These are phyloP conservation scores for Megaceryle maxima DNA, from an alignment of 2,113 vertebrate species.

Conservation along the genomic window DNA sequence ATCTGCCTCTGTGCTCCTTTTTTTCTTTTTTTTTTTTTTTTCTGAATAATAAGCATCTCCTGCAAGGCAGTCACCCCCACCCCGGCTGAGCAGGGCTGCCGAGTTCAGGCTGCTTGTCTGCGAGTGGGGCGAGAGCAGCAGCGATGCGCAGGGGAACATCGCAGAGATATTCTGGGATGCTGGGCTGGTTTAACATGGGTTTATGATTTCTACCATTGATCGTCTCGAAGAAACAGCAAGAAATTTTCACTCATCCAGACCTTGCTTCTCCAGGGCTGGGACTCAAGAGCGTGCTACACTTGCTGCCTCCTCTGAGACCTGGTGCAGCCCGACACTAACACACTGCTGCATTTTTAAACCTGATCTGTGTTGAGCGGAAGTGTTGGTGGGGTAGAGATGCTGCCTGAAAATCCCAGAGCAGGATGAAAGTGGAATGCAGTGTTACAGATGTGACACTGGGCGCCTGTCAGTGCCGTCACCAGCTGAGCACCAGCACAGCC, in stretches of 20 bases:
- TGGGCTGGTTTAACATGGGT: rapidly evolving
- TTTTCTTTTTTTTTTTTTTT: no score
- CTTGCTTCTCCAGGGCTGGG: not conserved
- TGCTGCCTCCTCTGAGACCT: not conserved
- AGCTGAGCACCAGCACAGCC: not conserved
- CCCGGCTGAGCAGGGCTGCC: no score
- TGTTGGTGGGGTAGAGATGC: rapidly evolving
- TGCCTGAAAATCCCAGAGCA: not conserved
- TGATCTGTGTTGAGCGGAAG: rapidly evolving
- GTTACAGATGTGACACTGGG: not conserved
- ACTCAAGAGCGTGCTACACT: rapidly evolving
- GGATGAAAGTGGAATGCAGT: rapidly evolving
- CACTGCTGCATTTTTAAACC: not conserved
- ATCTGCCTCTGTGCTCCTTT: rapidly evolving
- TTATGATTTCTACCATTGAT: not conserved
- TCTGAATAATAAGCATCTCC: no score
- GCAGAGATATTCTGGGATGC: not conserved
- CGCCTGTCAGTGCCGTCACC: not conserved
- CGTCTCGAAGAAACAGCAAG: not conserved
- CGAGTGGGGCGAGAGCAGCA: rapidly evolving
- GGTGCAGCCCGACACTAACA: no score
- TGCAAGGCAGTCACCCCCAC: not conserved
- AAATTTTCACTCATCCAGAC: not conserved
- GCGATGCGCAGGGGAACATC: rapidly evolving
- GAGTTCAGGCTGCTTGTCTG: not conserved